A percentile compares a stretch with the other conserved stretches of the same genome.
These are phyloP conservation scores for Choreutis nemorana DNA, from an alignment of 2,888 invertebrate genomes.

Conservation along the genomic window DNA sequence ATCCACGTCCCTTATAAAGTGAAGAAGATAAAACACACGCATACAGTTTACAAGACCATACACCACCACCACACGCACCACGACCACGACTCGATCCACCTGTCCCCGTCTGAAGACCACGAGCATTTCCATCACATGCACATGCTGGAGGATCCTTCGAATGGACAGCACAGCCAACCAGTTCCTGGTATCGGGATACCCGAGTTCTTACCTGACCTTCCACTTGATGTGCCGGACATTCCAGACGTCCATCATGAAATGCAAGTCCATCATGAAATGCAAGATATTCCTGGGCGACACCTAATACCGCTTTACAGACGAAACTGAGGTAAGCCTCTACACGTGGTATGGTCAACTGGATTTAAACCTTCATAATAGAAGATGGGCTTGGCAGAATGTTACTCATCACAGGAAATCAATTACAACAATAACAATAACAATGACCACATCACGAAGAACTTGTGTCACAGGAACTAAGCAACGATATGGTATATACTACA, in stretches of 20 bases:
- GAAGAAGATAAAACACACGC: constrained; percentile 75
- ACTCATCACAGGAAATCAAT: no score
- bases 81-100: constrained; percentile 28
- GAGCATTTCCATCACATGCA: constrained; percentile 61
- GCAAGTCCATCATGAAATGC: constrained; percentile 26
- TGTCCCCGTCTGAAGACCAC: constrained; percentile 42
- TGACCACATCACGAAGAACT: no score
- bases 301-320: constrained; percentile 34
- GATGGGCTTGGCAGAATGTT: no score
- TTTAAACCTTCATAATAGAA: no score
- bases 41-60: constrained; percentile 75
- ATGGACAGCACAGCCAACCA: constrained; percentile 39
- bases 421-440: no score
- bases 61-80: constrained; percentile 61
- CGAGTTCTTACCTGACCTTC: constrained; percentile 47
- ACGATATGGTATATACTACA: no score
- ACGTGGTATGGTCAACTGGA: no score
- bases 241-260: constrained; percentile 24
- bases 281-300: constrained; percentile 26
- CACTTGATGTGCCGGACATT: constrained; percentile 16
- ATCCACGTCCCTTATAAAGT: constrained; percentile 74
- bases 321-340: constrained; percentile 21
- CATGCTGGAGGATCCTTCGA: constrained; percentile 30
- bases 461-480: no score
- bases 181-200: constrained; percentile 43